A percentile compares a stretch with the other conserved stretches of the same genome.
phyloP scores from a whole-genome alignment of 2,797 vertebrate species.

The Spondyliosoma cantharus region DNA sequence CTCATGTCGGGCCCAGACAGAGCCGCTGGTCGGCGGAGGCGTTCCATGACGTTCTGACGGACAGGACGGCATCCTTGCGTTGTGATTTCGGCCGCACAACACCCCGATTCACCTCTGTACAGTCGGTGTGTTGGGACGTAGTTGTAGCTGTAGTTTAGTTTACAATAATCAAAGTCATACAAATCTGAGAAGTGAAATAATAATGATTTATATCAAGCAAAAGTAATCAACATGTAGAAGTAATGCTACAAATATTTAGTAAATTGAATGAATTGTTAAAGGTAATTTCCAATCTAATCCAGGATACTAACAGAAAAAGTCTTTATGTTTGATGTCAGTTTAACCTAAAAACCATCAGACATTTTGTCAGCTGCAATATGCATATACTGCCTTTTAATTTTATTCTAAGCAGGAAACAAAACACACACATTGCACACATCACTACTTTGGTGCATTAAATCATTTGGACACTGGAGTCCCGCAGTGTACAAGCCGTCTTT shows the following conservation, averaged over 20 bases:
- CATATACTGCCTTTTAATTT: neutral
- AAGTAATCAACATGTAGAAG: neutral
- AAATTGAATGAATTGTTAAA: neutral
- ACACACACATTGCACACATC: too few relatives aligned
- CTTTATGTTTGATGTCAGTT: conserved; percentile 10
- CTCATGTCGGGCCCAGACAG: conserved; percentile 58
- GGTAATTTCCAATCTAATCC: neutral
- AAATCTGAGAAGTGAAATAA: neutral
- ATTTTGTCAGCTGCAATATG: neutral
- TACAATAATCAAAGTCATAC: conserved; percentile 5
- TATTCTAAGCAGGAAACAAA: neutral
- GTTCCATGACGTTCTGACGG: conserved; percentile 80
- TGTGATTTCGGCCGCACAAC: conserved; percentile 49
- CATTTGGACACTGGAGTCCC: too few relatives aligned
- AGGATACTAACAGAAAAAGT: neutral
- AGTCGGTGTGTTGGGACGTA: conserved; percentile 79
- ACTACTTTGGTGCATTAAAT: too few relatives aligned
- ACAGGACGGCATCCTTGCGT: conserved; percentile 70
- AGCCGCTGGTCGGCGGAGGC: conserved; percentile 84
- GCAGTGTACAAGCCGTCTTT: too few relatives aligned
- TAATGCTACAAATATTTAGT: neutral
- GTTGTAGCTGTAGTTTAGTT: conserved; percentile 57
- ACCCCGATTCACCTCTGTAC: conserved; percentile 54
- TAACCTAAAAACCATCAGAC: neutral
- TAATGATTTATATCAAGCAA: neutral